Base-by-base conservation (phyloP, 2,113 vertebrate species). In the Pluvialis apricaria region DNA sequence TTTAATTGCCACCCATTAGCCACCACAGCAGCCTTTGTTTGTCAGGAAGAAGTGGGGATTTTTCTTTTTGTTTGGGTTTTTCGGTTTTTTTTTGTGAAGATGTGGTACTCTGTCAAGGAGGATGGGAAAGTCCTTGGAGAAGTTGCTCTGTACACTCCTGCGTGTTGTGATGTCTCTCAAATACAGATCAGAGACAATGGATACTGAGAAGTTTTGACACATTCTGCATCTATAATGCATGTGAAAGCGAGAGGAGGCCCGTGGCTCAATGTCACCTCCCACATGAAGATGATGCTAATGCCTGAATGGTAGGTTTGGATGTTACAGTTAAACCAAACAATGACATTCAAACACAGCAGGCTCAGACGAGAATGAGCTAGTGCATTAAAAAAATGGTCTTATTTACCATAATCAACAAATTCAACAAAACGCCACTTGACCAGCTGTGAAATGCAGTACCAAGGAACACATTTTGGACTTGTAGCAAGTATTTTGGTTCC, bases 301-400 rank as follows among this genome's bases (percentile, higher is more conserved):
- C 14, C 49, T 55, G 29, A 65, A 32, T 21, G 6, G 26, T 36
- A 57, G 44, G 36, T 15, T 57, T 45, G 28, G 60, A 49, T 36
- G 19, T 31, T 52, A 45, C 3, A 1, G 21, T 28, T 44, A 51
- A 92, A 57, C 6, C 40, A 55, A 77, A n/a, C 36, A 75, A 28
- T 55, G 28, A 55, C 13, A 47, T 77, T 72, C 44, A 58, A 64
- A 72, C 47, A 32, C 4, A 86, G 6, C 17, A 54, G 4, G 3
- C 58, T 31, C 24, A 54, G 38, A 5, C 0, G 3, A 13, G 24
- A 38, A 8, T 29, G 26, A 25, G 0, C 5, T 61, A 31, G 2
- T 40, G 5, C 3, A 2, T 69, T 69, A 28, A 45, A 91, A 91
- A 88, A 79, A 52, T 14, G 5, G 8, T 10, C 9, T 82, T 16